Conservation (phyloP, 2,888 invertebrate genomes). For the Malachius bipustulatus region DNA sequence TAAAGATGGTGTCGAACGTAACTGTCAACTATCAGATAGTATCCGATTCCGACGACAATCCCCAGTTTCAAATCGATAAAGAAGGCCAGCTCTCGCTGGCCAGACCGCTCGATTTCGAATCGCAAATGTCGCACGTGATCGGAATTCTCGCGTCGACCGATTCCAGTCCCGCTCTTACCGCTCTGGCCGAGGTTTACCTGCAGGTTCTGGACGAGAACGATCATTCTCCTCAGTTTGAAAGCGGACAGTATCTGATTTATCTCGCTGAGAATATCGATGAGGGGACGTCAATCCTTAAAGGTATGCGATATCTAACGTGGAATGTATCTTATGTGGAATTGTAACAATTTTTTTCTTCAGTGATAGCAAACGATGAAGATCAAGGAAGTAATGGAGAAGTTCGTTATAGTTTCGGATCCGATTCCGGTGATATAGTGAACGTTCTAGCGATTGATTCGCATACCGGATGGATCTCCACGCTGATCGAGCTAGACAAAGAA, state of each 20-base stretch:
- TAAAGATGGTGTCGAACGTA: constrained; percentile 53
- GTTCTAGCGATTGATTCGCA: constrained; percentile 77
- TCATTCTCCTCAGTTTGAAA: constrained; percentile 77
- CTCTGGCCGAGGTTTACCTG: constrained; percentile 58
- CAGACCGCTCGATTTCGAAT: constrained; percentile 65
- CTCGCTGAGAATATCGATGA: constrained; percentile 77
- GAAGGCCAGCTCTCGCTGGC: constrained; percentile 64
- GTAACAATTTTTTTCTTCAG: constrained; percentile 32
- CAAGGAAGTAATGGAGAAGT: constrained; percentile 77
- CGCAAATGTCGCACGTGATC: constrained; percentile 54
- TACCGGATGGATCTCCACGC: constrained; percentile 76
- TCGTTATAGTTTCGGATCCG: constrained; percentile 62
- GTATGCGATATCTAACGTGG: constrained; percentile 33
- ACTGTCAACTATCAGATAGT: constrained; percentile 52
- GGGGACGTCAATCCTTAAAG: constrained; percentile 61
- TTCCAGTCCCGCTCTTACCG: constrained; percentile 58
- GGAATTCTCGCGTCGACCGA: constrained; percentile 60
- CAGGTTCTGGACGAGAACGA: constrained; percentile 85
- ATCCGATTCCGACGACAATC: constrained; percentile 46
- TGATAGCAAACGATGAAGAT: constrained; percentile 56
- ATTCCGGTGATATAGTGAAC: constrained; percentile 48
- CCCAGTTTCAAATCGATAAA: constrained; percentile 58
- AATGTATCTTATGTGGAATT: neutral
- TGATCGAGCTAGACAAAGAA: constrained; percentile 68
- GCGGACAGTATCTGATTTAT: constrained; percentile 62